Conservation (phyloP, 1,140 invertebrate species). For the Hyphantria cunea region DNA sequence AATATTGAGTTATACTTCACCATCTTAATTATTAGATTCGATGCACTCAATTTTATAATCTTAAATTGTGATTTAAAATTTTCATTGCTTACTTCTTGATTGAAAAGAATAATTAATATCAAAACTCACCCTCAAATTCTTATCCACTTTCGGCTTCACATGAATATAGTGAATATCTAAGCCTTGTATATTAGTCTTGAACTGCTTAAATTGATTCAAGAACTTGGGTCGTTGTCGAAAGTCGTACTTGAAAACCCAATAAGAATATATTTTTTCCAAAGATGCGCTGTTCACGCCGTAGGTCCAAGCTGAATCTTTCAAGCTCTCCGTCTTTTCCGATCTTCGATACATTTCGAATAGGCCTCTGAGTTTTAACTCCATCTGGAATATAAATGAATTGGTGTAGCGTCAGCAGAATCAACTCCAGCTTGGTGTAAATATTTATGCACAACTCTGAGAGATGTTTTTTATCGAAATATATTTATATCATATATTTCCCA, state of each 20-base stretch:
- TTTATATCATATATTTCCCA: no score
- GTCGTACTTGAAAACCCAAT: slow-evolving; percentile 89
- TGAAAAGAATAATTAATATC: neutral
- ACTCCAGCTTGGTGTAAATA: no score
- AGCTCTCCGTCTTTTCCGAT: slow-evolving; percentile 43
- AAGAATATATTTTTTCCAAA: slow-evolving; percentile 84
- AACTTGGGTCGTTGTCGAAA: slow-evolving; percentile 85
- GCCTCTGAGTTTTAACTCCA: slow-evolving; percentile 54
- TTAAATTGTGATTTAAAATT: no score
- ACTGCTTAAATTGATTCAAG: slow-evolving; percentile 89
- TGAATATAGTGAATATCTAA: slow-evolving; percentile 87
- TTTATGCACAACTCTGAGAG: no score
- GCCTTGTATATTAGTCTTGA: slow-evolving; percentile 86
- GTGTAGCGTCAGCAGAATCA: no score
- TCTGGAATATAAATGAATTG: no score
- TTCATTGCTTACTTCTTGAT: no score
- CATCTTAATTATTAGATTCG: no score
- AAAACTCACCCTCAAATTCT: slow-evolving; percentile 69
- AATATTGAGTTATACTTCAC: no score
- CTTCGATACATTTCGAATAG: slow-evolving; percentile 55
- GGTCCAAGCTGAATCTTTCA: slow-evolving; percentile 79
- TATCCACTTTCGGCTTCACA: slow-evolving; percentile 81
- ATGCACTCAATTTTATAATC: no score
- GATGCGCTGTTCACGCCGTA: slow-evolving; percentile 87
- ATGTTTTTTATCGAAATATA: no score